Evolutionary conservation across 30 jellyfish, hydroid and myxozoan species (phyloP), one percentile per base, ranked within the genome.

Genomic region (Pseudorhiza aurosa): DNA sequence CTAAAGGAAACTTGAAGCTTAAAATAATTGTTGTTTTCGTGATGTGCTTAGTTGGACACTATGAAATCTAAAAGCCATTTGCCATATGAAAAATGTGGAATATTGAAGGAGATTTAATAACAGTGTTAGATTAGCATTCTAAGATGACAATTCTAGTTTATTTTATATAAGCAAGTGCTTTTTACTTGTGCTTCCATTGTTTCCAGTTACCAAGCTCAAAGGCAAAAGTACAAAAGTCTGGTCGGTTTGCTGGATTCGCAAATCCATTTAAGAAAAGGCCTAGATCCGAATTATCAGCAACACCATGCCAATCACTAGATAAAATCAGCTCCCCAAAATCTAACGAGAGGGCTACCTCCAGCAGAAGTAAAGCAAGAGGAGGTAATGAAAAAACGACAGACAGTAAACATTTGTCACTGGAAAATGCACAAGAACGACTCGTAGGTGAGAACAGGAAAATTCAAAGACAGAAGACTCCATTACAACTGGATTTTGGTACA

Each of bases 201-300:
- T 28, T 77, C 59, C 37, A 72, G 74, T 46, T 18, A 58, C 25
- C 72, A 58, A 50, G 56, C 2, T 17, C 56, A 58, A 31, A 28
- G 25, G 40, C 63, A 21, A 81, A 53, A 50, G 10, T 47, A 25
- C 89, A 62, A 42, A 77, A 60, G 56, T 9, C 70, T 12, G 46
- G 82, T 18, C 65, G 89, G 15, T 77, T 77, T 63, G 21, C 75
- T 8, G 89, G 82, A 21, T 77, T 77, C 32, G 72, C 73, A 1
- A 77, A 77, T 45, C 89, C 89, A 28, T 77, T 77, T 45, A 60
- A 63, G 45, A 46, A 43, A 65, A 59, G 68, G 24, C 53, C 89
- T 15, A 70, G 8, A 22, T 77, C 89, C 15, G 15, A 81, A 18
- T 18, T 58, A 68, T 28, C 72, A 30, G 2, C 51, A 32, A 2